phyloP scores from a whole-genome alignment of 2,113 vertebrate genomes.

The Pelusios castaneus region DNA sequence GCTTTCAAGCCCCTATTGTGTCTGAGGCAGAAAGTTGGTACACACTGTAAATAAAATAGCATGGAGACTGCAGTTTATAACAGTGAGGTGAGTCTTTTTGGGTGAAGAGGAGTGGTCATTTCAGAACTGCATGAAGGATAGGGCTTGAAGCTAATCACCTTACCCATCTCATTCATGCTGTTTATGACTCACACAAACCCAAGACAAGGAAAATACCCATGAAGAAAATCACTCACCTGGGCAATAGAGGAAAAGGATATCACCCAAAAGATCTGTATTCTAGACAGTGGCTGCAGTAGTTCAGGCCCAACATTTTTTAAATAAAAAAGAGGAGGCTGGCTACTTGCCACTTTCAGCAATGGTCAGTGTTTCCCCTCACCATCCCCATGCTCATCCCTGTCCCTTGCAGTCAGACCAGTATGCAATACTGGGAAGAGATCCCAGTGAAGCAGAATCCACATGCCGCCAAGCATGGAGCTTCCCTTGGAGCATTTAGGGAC shows the following conservation, averaged over 20 bases:
- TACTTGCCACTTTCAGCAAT: background rate
- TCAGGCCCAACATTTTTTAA: background rate
- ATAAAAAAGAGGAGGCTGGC: background rate
- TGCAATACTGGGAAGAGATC: background rate
- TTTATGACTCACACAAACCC: background rate
- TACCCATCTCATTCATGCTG: background rate
- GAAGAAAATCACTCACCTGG: background rate
- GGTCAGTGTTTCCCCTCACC: background rate
- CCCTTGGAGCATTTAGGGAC: no score
- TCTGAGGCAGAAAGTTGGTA: no score
- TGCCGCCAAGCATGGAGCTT: background rate
- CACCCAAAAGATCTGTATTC: background rate
- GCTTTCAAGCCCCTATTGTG: no score
- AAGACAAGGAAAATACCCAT: background rate
- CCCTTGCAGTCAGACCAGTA: background rate
- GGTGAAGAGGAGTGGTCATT: background rate
- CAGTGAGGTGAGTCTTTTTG: no score
- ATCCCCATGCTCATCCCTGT: background rate
- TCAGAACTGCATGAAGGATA: background rate
- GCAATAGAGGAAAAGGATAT: background rate
- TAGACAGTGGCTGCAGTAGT: fast-evolving
- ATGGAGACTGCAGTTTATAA: no score
- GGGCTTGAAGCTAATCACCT: background rate
- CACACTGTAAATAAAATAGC: no score
- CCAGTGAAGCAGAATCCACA: background rate